Evolutionary conservation across 2,797 vertebrate genomes (phyloP).

Genomic region (Pangasius sanitwongsei): DNA sequence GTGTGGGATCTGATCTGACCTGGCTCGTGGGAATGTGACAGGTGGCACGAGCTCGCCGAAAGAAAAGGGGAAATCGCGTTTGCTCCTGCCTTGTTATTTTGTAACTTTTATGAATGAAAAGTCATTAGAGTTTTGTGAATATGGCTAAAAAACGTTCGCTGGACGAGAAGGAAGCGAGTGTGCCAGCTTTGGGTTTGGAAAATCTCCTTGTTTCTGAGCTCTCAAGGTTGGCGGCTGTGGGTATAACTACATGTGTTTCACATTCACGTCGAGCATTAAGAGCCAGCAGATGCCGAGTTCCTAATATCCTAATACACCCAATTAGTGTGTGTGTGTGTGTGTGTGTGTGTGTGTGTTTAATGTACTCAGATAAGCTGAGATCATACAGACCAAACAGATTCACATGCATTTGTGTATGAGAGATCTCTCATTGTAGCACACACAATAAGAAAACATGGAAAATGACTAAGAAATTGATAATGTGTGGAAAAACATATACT

Average conservation of each 20-base stretch:
- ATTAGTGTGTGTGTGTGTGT: constrained; percentile 22
- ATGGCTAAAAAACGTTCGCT: constrained; percentile 4
- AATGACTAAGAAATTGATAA: background rate
- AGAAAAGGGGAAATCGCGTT: background rate
- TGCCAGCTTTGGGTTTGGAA: constrained; percentile 40
- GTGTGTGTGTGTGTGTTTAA: constrained; percentile 18
- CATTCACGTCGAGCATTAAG: constrained; percentile 42
- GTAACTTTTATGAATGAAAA: constrained; percentile 30
- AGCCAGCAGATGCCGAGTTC: constrained; percentile 47
- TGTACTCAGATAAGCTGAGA: constrained; percentile 6
- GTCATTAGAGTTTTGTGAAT: constrained; percentile 25
- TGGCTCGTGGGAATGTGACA: constrained; percentile 18
- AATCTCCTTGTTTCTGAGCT: constrained; percentile 34
- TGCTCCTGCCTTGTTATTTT: constrained; percentile 2
- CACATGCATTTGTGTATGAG: background rate
- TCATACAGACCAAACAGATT: background rate
- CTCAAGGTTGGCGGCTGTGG: constrained; percentile 40
- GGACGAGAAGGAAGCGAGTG: constrained; percentile 16
- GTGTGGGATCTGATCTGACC: background rate
- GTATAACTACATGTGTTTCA: constrained; percentile 43
- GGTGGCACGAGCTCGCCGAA: constrained; percentile 1
- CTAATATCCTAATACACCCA: constrained; percentile 43
- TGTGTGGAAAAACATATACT: background rate
- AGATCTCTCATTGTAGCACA: background rate
- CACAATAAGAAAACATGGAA: background rate